These are phyloP conservation scores for Entomyzon cyanotis DNA, from an alignment of 2,113 vertebrate genomes.

Conservation along the genomic window DNA sequence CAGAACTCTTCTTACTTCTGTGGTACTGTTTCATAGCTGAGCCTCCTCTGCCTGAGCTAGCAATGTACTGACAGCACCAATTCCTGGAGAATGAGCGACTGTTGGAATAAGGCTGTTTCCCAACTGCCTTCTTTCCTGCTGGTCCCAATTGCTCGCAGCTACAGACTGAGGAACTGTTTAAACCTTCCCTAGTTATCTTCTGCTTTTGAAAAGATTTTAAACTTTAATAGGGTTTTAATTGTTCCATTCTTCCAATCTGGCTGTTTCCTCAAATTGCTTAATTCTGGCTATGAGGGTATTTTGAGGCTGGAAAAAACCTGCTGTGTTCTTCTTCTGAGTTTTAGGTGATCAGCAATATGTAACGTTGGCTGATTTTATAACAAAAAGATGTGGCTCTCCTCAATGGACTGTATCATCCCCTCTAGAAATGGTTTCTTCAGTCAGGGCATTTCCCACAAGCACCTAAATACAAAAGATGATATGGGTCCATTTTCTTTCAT, in stretches of 20 bases:
- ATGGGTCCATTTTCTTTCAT: not conserved
- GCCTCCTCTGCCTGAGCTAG: not conserved
- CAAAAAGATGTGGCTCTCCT: not conserved
- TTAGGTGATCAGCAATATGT: not conserved
- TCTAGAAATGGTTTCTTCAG: not conserved
- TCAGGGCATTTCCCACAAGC: not conserved
- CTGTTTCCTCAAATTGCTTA: slow-evolving; percentile 3
- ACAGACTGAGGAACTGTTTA: slow-evolving; percentile 4
- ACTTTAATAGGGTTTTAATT: slow-evolving; percentile 50
- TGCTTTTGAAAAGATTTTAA: slow-evolving; percentile 9
- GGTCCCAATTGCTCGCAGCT: not conserved
- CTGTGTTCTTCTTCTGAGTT: not conserved
- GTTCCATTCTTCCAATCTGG: slow-evolving; percentile 7
- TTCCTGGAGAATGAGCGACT: not conserved
- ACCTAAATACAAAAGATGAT: not conserved
- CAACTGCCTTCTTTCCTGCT: not conserved
- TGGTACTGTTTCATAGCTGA: not conserved
- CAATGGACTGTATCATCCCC: not conserved
- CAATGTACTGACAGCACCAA: not conserved
- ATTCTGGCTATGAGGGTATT: not conserved
- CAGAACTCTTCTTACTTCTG: not conserved
- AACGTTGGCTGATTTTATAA: not conserved
- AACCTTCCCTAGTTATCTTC: not conserved
- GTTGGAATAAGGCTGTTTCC: not conserved
- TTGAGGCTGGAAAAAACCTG: not conserved